Evolutionary conservation across 2,113 vertebrate genomes (phyloP).

Genomic region (Sphaerodactylus townsendi): DNA sequence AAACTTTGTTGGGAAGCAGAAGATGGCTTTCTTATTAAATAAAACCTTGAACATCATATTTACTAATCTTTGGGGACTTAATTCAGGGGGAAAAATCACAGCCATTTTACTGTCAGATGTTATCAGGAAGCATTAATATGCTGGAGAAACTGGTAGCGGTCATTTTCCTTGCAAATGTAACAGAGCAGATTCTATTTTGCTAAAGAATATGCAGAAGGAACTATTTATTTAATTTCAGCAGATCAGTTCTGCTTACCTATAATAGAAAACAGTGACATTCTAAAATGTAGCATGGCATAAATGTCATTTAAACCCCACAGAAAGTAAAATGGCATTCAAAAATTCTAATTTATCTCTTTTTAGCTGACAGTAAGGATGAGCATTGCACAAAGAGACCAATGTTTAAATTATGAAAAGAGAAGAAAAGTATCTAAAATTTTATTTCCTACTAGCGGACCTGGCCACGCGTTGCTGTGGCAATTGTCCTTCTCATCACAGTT

Average conservation of each 20-base stretch:
- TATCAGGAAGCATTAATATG: slow-evolving; percentile 13
- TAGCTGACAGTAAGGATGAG: neutral
- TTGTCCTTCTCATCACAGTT: no score
- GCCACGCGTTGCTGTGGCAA: no score
- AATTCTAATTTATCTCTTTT: fast-evolving
- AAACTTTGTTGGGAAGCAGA: slow-evolving; percentile 23
- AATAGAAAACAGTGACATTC: neutral
- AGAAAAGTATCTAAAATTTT: neutral
- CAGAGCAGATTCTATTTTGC: slow-evolving; percentile 25
- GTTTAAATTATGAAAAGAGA: neutral
- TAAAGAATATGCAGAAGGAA: neutral
- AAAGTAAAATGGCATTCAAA: neutral
- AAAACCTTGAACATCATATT: slow-evolving; percentile 7
- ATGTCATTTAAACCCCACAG: neutral
- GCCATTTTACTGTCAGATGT: slow-evolving; percentile 4
- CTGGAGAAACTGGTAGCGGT: neutral
- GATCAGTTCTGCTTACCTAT: neutral
- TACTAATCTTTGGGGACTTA: slow-evolving; percentile 33
- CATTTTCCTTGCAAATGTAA: slow-evolving; percentile 32
- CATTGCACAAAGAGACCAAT: neutral
- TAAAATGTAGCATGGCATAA: neutral
- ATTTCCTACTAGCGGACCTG: no score
- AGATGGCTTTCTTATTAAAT: slow-evolving; percentile 4
- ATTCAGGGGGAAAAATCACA: slow-evolving; percentile 35
- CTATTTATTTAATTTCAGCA: neutral